Base-by-base conservation (phyloP, 2,888 invertebrate species). In the Trichogramma evanescens region DNA sequence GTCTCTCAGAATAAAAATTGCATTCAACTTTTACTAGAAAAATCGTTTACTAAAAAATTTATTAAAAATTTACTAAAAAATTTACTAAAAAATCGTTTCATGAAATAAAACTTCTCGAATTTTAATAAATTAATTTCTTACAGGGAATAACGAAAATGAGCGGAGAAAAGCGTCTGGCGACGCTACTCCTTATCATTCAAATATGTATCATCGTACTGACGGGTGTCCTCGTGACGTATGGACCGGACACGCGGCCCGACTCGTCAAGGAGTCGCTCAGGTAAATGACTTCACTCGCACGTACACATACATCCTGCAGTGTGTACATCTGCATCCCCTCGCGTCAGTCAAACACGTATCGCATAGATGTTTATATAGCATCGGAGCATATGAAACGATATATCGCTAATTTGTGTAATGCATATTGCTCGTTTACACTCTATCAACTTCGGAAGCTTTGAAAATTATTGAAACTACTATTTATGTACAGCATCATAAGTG, bases 171-270 rank as follows among this genome's bases (percentile, higher is more conserved):
- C 71, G 70, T 65, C 72, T 73, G 64, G 70, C 79, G 73, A 68
- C 80, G 65, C 74, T 76, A 68, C 78, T 82, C 65, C 75, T 82
- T 70, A 70, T 77, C 68, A 73, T 81, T 68, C 80, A 83, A 78
- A 76, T 82, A 72, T 71, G 80, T 67, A 71, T 83, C 68, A 75
- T 82, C 66, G 76, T 78, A 66, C 71, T 82, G 69, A 82, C 80
- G 76, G 81, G 80, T 70, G 68, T 78, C 70, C 74, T 80, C 74
- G 79, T 81, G 74, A 79, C 81, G 69, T 82, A 82, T 71, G 75
- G 78, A 4, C 72, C 75, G 5, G 74, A 76, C 59, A 74, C 72
- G 13, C 70, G 64, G 50, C 66, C 65, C 57, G 67, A 61, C 64
- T 58, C 58, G 38, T 56, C 60, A 58, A 68, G 58, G 61, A 69